phyloP scores from a whole-genome alignment of 2,113 vertebrate species.

The Chaenogobius annularis region DNA sequence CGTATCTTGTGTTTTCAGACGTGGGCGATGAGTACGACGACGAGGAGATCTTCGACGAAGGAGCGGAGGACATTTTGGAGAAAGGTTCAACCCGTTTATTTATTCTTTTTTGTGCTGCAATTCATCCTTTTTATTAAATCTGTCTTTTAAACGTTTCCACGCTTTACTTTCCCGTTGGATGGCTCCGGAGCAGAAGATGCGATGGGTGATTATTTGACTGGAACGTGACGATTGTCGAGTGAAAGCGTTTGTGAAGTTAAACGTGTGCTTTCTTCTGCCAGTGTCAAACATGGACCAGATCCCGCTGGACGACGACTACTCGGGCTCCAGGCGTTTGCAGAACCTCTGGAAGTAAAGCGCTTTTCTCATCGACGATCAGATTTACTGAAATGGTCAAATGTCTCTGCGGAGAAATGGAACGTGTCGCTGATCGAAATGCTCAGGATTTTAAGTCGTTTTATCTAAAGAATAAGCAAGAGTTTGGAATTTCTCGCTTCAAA shows the following conservation, averaged over 20 bases:
- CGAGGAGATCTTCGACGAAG: slow-evolving; percentile 91
- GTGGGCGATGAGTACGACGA: slow-evolving; percentile 96
- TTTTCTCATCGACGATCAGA: too few species aligned
- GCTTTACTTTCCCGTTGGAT: slow-evolving; percentile 41
- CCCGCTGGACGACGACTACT: slow-evolving; percentile 88
- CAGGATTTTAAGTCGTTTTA: too few species aligned
- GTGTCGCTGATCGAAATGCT: too few species aligned
- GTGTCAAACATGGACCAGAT: slow-evolving; percentile 88
- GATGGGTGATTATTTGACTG: slow-evolving; percentile 78
- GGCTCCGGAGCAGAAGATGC: slow-evolving; percentile 84
- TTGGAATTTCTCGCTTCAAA: too few species aligned
- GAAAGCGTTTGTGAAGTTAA: background rate
- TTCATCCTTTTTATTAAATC: too few species aligned
- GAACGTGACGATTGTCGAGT: background rate
- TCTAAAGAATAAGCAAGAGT: too few species aligned
- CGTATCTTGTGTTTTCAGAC: slow-evolving; percentile 71
- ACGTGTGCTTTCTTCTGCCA: slow-evolving; percentile 10
- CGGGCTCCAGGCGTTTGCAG: slow-evolving; percentile 88
- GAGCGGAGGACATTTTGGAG: slow-evolving; percentile 89
- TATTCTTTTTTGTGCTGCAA: background rate
- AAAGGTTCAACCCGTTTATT: slow-evolving; percentile 78
- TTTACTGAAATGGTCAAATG: too few species aligned
- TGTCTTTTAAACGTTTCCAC: slow-evolving; percentile 51
- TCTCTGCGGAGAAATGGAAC: too few species aligned
- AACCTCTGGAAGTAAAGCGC: slow-evolving; percentile 88